phyloP scores from a whole-genome alignment of 1,140 invertebrate species.

The Lycorma delicatula region DNA sequence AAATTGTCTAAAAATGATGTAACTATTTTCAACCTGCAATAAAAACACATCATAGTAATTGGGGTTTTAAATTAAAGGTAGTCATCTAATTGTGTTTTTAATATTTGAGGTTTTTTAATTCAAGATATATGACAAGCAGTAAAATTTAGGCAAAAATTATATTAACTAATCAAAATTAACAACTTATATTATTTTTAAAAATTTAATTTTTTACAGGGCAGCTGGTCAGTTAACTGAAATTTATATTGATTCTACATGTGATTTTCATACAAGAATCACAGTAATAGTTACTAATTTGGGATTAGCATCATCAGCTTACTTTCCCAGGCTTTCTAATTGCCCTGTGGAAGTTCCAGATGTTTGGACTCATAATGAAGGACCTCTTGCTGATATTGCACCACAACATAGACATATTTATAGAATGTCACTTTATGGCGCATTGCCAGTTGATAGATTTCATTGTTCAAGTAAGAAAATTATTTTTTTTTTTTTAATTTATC shows the following conservation, averaged over 20 bases:
- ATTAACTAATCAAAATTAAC: not conserved
- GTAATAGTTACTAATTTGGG: constrained; percentile 40
- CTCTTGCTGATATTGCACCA: constrained; percentile 35
- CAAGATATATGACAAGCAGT: too few relatives aligned
- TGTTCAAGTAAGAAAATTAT: constrained; percentile 38
- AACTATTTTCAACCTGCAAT: too few relatives aligned
- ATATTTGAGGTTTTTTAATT: too few relatives aligned
- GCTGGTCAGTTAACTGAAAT: constrained; percentile 39
- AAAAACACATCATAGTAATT: too few relatives aligned
- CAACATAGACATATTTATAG: constrained; percentile 38
- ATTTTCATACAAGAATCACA: constrained; percentile 36
- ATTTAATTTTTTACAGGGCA: constrained; percentile 22
- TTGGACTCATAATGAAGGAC: constrained; percentile 36
- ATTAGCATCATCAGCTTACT: constrained; percentile 34
- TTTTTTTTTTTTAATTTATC: not conserved
- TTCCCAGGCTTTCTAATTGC: constrained; percentile 37
- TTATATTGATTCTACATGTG: constrained; percentile 36
- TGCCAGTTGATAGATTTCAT: constrained; percentile 35
- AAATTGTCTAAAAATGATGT: too few relatives aligned
- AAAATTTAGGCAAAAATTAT: too few relatives aligned
- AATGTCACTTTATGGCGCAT: constrained; percentile 33
- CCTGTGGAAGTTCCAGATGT: constrained; percentile 36
- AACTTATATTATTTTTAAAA: not conserved
- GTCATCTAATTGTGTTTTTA: too few relatives aligned
- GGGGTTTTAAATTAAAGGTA: too few relatives aligned